Conservation (phyloP, 2,797 vertebrate species). For the Otus scops region DNA sequence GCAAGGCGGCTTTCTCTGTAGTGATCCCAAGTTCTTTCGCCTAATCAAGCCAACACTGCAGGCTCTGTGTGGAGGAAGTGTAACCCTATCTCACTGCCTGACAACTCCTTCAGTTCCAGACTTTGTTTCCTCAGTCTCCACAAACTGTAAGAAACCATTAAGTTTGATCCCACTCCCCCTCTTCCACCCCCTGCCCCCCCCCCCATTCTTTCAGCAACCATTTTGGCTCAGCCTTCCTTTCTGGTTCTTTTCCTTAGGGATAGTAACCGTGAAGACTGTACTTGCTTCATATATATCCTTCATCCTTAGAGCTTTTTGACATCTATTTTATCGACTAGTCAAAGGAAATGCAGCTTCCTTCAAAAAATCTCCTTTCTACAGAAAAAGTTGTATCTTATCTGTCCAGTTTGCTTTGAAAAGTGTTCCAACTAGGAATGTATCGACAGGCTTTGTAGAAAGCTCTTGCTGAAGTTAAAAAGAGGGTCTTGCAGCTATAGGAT, state of each 20-base stretch:
- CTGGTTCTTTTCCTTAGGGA: not conserved
- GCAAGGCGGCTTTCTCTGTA: constrained; percentile 2
- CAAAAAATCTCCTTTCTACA: not conserved
- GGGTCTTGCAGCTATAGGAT: not conserved
- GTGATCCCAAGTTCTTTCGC: not conserved
- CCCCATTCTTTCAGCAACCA: not conserved
- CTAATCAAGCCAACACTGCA: constrained; percentile 43
- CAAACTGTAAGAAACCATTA: constrained; percentile 35
- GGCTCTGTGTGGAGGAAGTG: constrained; percentile 16
- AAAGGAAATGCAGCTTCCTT: not conserved
- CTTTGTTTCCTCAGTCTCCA: constrained; percentile 36
- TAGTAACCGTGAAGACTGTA: not conserved
- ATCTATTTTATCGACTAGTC: not conserved
- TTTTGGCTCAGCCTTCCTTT: constrained; percentile 8
- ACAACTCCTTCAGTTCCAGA: constrained; percentile 27
- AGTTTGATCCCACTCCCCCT: not conserved
- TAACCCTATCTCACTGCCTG: constrained; percentile 35
- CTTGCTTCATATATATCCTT: not conserved
- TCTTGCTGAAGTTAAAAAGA: not conserved
- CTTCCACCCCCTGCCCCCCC: rapidly evolving
- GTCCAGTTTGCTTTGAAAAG: not conserved
- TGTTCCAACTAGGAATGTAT: not conserved
- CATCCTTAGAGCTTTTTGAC: not conserved
- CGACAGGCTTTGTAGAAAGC: not conserved
- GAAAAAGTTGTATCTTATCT: not conserved